These are phyloP conservation scores for Turnix velox DNA, from an alignment of 2,113 vertebrate genomes.

Conservation along the genomic window DNA sequence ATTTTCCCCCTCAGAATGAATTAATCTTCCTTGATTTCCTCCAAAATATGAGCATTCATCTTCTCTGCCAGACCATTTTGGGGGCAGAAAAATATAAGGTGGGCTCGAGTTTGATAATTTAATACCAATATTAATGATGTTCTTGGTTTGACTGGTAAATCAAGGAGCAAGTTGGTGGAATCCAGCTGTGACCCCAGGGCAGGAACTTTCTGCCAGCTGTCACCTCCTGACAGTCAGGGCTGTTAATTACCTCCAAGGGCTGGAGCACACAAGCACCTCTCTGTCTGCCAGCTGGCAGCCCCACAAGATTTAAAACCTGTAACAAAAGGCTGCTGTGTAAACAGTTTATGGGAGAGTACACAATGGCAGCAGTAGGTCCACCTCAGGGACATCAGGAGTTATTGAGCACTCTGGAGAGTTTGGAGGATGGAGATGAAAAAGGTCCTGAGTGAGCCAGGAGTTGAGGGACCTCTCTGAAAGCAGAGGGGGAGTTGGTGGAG, in stretches of 20 bases:
- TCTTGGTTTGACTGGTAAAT: conserved; percentile 76
- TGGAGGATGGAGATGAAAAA: too few species aligned
- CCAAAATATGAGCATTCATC: conserved; percentile 6
- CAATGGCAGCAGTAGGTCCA: conserved; percentile 59
- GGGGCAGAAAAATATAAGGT: conserved; percentile 27
- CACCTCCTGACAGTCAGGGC: conserved; percentile 75
- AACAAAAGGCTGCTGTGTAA: conserved; percentile 80
- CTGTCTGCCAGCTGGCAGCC: conserved; percentile 81
- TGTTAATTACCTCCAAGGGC: conserved; percentile 80
- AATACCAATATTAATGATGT: conserved; percentile 69
- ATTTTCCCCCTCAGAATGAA: too few species aligned
- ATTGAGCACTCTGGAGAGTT: too few species aligned
- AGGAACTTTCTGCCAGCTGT: conserved; percentile 77
- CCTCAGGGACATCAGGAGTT: too few species aligned
- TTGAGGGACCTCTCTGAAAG: not conserved
- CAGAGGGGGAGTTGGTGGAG: too few species aligned
- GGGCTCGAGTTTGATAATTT: conserved; percentile 64
- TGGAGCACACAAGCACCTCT: conserved; percentile 77
- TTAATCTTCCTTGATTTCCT: too few species aligned
- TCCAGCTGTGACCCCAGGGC: conserved; percentile 81
- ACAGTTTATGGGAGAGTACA: conserved; percentile 75
- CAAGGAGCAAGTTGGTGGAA: conserved; percentile 73
- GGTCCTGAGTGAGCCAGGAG: not conserved
- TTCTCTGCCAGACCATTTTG: conserved; percentile 21
- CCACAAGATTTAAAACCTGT: conserved; percentile 81